Evolutionary conservation across 2,888 invertebrate genomes (phyloP), one percentile per base, ranked within the genome.

Genomic region (Lasioglossum zephyrum): DNA sequence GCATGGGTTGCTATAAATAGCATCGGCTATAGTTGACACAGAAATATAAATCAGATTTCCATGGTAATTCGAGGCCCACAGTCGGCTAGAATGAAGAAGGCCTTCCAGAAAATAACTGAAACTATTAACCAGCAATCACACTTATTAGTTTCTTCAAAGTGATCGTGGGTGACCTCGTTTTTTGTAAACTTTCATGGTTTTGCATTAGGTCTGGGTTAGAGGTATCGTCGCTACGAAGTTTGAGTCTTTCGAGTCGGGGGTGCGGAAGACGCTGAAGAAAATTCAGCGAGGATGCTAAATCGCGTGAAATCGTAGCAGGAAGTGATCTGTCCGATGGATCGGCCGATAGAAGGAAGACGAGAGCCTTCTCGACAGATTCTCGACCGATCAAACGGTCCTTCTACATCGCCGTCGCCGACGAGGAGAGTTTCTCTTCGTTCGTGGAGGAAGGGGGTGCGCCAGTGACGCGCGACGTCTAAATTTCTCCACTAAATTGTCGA

Each of bases 391-490:
- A 81, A 88, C 87, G 89, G 88, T 83, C 88, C 89, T 86, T 84
- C 87, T 83, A 85, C 79, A 82, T 75, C 66, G 69, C 57, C 66
- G 82, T 69, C 66, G 63, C 60, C 66, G 31, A 49, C 39, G 39
- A 41, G 60, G 49, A 22, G 75, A 77, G 72, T 89, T 84, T 78
- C 77, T 66, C 79, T 77, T 72, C 75, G 75, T 53, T 77, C 31
- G 16, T 26, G 6, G 77, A 78, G 80, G 57, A 0, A 11, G 57
- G 57, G n/a, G 4, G 83, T 77, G 79, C 89, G 88, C 84, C 82
- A 74, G 83, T 90, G 92, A 91, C 90, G 89, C 73, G 88, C 88
- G 91, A 92, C 90, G 87, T 90, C 91, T 89, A 90, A 92, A 92
- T 92, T 91, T 88, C 88, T 84, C 77, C 82, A 88, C 81, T 87